These are phyloP conservation scores for Umimayanthus chanpuru DNA, from an alignment of 92 coral and sea anemone genomes.

Conservation along the genomic window DNA sequence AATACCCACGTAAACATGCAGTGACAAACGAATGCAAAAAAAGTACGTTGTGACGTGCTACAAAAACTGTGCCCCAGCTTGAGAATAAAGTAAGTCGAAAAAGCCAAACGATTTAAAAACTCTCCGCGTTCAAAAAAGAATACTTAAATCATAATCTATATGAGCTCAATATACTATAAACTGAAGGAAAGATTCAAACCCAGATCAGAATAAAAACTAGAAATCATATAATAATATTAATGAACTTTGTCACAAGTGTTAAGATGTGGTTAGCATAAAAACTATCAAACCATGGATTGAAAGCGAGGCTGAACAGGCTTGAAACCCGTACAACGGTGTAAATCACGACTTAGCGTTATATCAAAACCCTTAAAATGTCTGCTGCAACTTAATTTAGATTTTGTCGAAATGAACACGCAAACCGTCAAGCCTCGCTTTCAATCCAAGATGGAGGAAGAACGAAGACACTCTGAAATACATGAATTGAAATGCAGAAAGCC, in stretches of 20 bases:
- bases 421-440: neutral
- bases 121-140: neutral
- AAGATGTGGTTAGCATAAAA: neutral
- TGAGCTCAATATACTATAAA: neutral
- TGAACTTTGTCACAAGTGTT: neutral
- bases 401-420: neutral
- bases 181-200: conserved; percentile 1
- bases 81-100: neutral
- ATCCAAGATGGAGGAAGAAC: neutral
- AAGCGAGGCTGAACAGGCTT: too few relatives aligned
- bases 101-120: neutral
- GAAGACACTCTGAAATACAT: too few relatives aligned
- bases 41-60: conserved; percentile 1
- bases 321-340: too few relatives aligned
- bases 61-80: conserved; percentile 4
- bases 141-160: conserved; percentile 1
- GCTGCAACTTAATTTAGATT: too few relatives aligned
- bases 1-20: conserved; percentile 38
- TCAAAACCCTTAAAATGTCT: too few relatives aligned
- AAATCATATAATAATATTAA: neutral
- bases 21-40: conserved; percentile 43
- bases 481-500: too few relatives aligned
- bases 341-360: too few relatives aligned
- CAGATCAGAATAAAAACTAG: neutral
- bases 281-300: too few relatives aligned